These are phyloP conservation scores for Meandrina meandrites DNA, from an alignment of 92 coral and sea anemone genomes.

Conservation along the genomic window DNA sequence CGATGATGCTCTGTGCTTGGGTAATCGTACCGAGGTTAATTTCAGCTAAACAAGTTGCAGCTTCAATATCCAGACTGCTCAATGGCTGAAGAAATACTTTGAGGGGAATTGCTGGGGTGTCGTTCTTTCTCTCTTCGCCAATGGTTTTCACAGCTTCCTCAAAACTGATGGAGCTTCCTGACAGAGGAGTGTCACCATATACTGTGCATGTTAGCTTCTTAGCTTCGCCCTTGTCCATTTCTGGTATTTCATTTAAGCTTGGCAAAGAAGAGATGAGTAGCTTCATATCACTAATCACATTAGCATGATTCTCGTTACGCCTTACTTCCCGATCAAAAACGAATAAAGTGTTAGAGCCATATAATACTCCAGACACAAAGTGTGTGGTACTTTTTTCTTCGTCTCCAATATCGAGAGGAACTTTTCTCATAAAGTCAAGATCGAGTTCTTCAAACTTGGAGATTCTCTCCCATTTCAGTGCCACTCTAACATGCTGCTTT, in stretches of 20 bases:
- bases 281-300: constrained; percentile 7
- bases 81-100: background rate
- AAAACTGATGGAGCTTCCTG: background rate
- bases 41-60: background rate
- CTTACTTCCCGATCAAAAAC: constrained; percentile 10
- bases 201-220: constrained; percentile 7
- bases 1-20: background rate
- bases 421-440: background rate
- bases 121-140: background rate
- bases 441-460: background rate
- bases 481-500: background rate
- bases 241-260: background rate
- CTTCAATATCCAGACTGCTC: background rate
- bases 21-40: background rate
- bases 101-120: background rate
- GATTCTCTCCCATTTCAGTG: constrained; percentile 5
- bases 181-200: background rate
- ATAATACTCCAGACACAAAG: constrained; percentile 11
- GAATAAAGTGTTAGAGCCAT: background rate
- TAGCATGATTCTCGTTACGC: background rate
- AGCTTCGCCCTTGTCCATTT: background rate
- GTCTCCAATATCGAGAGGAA: background rate
- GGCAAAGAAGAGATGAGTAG: background rate
- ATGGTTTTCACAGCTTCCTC: background rate
- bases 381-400: constrained; percentile 2